Evolutionary conservation across 2,797 vertebrate genomes (phyloP).

Genomic region (Hylomyscus alleni): DNA sequence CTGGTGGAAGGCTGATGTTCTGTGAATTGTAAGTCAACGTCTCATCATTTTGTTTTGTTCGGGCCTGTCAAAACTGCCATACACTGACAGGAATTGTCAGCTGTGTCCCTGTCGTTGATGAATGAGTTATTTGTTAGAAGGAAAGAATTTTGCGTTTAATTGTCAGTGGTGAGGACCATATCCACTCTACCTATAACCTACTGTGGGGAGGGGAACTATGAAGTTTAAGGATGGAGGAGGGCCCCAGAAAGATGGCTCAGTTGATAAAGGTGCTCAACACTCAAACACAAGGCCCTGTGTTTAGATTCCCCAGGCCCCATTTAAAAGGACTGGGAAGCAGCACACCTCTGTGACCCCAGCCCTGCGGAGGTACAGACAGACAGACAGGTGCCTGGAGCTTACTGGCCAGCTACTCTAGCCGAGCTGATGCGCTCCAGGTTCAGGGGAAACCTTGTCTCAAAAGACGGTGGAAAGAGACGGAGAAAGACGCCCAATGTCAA

Average conservation of each 20-base stretch:
- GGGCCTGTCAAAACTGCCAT: slow-evolving; percentile 4
- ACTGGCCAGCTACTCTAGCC: not conserved
- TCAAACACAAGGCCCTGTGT: not conserved
- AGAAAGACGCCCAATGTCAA: not conserved
- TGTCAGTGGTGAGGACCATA: slow-evolving; percentile 17
- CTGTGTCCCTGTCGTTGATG: not conserved
- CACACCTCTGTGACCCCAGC: not conserved
- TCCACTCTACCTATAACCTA: not conserved
- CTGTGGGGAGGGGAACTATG: not conserved
- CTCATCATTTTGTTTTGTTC: not conserved
- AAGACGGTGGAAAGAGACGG: not conserved
- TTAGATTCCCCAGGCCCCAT: not conserved
- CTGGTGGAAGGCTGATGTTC: not conserved
- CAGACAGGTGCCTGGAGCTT: not conserved
- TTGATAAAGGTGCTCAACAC: not conserved
- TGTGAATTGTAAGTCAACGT: not conserved
- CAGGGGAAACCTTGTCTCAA: not conserved
- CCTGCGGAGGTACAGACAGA: not conserved
- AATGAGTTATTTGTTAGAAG: not conserved
- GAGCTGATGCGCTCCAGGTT: not conserved
- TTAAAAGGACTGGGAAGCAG: not conserved
- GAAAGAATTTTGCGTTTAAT: not conserved
- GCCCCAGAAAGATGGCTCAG: not conserved
- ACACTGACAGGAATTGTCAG: not conserved
- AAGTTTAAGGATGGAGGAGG: not conserved